These are phyloP conservation scores for Macrostomum lignano DNA, from an alignment of 1,140 invertebrate species.

Conservation along the genomic window DNA sequence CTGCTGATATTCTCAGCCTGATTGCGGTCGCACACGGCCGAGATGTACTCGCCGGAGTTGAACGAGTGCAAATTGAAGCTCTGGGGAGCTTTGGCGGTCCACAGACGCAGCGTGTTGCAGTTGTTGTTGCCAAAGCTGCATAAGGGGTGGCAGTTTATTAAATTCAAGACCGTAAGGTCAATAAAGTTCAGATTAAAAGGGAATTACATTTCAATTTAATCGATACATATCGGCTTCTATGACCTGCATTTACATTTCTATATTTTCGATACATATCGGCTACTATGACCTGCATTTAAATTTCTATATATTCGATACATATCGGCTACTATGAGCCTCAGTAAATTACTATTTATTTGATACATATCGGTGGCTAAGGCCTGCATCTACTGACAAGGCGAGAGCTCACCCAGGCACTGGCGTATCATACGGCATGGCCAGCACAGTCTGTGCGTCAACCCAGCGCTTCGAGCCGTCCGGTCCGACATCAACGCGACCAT, in stretches of 20 bases:
- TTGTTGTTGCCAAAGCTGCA: slow-evolving; percentile 53
- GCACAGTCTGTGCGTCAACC: slow-evolving; percentile 70
- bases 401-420: slow-evolving; percentile 75
- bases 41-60: slow-evolving; percentile 14
- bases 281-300: too few relatives aligned
- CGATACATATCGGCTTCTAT: too few relatives aligned
- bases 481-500: slow-evolving; percentile 59
- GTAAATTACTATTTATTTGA: too few relatives aligned
- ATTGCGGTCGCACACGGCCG: slow-evolving; percentile 86
- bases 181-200: too few relatives aligned
- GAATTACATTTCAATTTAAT: too few relatives aligned
- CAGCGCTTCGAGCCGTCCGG: slow-evolving; percentile 53
- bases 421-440: slow-evolving; percentile 34
- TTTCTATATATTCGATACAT: too few relatives aligned
- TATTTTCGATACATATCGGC: too few relatives aligned
- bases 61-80: slow-evolving; percentile 62
- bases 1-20: slow-evolving; percentile 84
- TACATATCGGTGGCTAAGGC: too few relatives aligned
- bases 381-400: too few relatives aligned
- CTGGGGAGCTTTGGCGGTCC: slow-evolving; percentile 86
- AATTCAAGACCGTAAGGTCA: too few relatives aligned
- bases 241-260: too few relatives aligned
- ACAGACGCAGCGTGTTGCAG: slow-evolving; percentile 79
- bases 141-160: neutral
- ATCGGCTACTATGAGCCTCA: too few relatives aligned